Evolutionary conservation across 2,113 vertebrate genomes (phyloP).

Genomic region (Pteruthius melanotis): DNA sequence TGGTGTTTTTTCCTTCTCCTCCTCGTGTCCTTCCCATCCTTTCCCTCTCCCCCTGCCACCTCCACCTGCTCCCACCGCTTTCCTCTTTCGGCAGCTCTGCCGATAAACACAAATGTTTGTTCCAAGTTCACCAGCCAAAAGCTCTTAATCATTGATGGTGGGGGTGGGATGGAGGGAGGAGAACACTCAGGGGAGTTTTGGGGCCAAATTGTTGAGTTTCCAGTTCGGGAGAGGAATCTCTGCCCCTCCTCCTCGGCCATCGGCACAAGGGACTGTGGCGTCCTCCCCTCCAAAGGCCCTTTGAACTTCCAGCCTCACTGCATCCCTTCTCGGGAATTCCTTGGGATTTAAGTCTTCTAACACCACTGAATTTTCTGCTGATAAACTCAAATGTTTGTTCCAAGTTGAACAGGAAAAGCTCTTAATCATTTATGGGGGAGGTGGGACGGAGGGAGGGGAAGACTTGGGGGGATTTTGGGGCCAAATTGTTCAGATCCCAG

Average conservation of each 20-base stretch:
- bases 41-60: neutral
- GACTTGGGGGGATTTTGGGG: neutral
- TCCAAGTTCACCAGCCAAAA: neutral
- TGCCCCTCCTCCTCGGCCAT: neutral
- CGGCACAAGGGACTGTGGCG: accelerated
- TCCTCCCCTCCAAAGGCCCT: accelerated
- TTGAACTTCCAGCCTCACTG: accelerated
- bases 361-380: accelerated
- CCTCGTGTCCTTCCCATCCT: neutral
- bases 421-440: too few species aligned
- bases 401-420: too few species aligned
- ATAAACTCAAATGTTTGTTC: too few species aligned
- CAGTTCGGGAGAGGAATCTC: neutral
- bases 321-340: neutral
- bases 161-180: neutral
- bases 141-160: neutral
- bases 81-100: conserved; percentile 28
- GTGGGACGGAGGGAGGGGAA: too few species aligned
- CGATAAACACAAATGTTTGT: conserved; percentile 3
- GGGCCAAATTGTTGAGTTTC: neutral
- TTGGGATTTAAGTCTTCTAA: neutral
- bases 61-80: conserved; percentile 28
- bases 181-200: neutral
- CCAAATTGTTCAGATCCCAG: neutral
- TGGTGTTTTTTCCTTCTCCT: neutral